These are phyloP conservation scores for Orientallactaga bullata DNA, from an alignment of 2,113 vertebrate species.

Conservation along the genomic window DNA sequence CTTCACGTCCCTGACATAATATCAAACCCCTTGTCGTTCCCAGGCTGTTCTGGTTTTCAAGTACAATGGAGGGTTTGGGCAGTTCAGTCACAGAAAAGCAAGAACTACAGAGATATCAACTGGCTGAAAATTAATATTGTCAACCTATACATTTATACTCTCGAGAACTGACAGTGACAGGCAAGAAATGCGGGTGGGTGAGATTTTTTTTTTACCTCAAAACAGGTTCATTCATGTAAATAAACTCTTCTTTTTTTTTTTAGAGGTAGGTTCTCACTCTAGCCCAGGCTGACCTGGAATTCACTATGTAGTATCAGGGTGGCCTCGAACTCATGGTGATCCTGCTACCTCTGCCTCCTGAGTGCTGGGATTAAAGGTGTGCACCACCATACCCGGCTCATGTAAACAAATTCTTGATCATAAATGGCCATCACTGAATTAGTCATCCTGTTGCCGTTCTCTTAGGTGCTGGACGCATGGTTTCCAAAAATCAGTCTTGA, in stretches of 20 bases:
- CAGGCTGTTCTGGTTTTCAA: constrained; percentile 71
- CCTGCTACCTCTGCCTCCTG: too few relatives aligned
- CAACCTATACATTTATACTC: constrained; percentile 71
- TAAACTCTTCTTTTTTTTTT: too few relatives aligned
- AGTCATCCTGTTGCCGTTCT: constrained; percentile 12
- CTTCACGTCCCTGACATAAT: constrained; percentile 54
- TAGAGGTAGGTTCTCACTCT: too few relatives aligned
- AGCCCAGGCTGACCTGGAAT: too few relatives aligned
- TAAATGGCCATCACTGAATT: constrained; percentile 39
- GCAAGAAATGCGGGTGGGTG: neutral
- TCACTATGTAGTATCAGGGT: too few relatives aligned
- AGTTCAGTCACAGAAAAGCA: constrained; percentile 63
- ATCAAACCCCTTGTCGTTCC: constrained; percentile 55
- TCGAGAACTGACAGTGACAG: constrained; percentile 79
- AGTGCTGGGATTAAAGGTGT: too few relatives aligned
- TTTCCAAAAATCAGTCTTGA: constrained; percentile 51
- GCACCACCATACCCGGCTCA: too few relatives aligned
- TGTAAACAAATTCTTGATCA: constrained; percentile 55
- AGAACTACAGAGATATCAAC: constrained; percentile 64
- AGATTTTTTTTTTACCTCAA: constrained; percentile 57
- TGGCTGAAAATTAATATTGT: constrained; percentile 51
- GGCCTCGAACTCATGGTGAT: too few relatives aligned
- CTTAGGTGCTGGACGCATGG: constrained; percentile 13
- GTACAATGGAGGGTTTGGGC: constrained; percentile 54
- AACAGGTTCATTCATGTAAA: constrained; percentile 64